Evolutionary conservation across 2,888 invertebrate genomes (phyloP).

Genomic region (Vandiemenella viatica): DNA sequence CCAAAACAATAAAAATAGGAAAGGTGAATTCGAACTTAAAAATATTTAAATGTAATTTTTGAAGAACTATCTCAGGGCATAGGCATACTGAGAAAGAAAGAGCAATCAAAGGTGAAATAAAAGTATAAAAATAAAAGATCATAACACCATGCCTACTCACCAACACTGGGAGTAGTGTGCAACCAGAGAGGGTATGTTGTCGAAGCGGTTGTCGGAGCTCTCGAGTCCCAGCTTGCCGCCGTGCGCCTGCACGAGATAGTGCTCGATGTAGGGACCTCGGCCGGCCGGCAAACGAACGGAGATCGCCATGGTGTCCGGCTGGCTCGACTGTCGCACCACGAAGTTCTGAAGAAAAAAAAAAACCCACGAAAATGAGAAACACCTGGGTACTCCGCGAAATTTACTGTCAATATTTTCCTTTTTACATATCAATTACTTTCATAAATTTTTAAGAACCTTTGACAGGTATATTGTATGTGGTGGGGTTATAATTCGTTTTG

Average conservation of each 20-base stretch:
- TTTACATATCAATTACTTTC: neutral
- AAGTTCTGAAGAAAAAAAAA: conserved; percentile 54
- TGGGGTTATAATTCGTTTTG: no score
- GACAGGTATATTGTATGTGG: no score
- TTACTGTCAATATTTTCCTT: neutral
- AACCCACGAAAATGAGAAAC: neutral
- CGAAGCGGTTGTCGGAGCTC: conserved; percentile 85
- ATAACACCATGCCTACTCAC: no score
- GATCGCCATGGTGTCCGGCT: conserved; percentile 86
- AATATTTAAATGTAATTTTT: no score
- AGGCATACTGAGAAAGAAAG: no score
- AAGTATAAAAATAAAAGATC: no score
- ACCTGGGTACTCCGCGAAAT: no score
- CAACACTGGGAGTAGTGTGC: conserved; percentile 88
- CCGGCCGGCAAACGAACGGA: conserved; percentile 77
- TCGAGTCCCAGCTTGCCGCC: conserved; percentile 69
- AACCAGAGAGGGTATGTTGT: conserved; percentile 81
- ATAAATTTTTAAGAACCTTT: no score
- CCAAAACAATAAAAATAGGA: no score
- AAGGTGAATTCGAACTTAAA: no score
- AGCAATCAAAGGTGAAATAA: no score
- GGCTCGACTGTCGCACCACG: conserved; percentile 87
- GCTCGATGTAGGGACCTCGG: conserved; percentile 84
- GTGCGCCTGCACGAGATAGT: conserved; percentile 83
- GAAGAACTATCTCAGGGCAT: no score